Percentiles rank a stretch among this genome's conserved stretches.
These are phyloP conservation scores for Microtus ochrogaster DNA, from an alignment of 2,113 vertebrate species.

Conservation along the genomic window DNA sequence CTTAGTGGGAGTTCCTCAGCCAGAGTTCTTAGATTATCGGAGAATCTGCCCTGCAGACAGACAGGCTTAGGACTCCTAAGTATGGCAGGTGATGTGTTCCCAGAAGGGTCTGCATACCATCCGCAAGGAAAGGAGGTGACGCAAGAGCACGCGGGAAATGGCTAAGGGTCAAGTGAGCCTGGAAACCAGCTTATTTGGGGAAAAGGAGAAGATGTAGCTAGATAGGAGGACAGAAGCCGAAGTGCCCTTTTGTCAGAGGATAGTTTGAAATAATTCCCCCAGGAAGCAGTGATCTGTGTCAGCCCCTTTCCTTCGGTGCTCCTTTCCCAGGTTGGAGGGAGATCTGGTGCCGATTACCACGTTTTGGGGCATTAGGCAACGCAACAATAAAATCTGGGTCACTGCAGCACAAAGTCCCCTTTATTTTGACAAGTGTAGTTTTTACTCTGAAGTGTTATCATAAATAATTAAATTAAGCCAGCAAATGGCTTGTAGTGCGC, in stretches of 20 bases:
- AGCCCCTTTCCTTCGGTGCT: background rate
- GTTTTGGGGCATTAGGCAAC: conserved; percentile 75
- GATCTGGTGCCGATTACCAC: conserved; percentile 75
- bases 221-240: conserved; percentile 7
- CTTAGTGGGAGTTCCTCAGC: background rate
- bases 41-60: background rate
- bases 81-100: rapidly evolving
- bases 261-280: conserved; percentile 39
- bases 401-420: conserved; percentile 76
- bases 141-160: background rate
- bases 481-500: conserved; percentile 73
- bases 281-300: conserved; percentile 55
- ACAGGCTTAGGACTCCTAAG: background rate
- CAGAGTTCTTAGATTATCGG: too few relatives aligned
- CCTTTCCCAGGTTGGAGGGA: conserved; percentile 36
- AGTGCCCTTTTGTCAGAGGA: conserved; percentile 25
- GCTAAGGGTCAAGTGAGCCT: background rate
- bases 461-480: conserved; percentile 83
- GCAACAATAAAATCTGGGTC: conserved; percentile 80
- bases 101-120: rapidly evolving
- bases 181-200: background rate
- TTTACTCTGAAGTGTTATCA: conserved; percentile 82
- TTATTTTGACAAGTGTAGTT: conserved; percentile 83
- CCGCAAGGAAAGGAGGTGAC: background rate
- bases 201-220: background rate